Conservation (phyloP, 2,113 vertebrate genomes). For the Rhinolophus sinicus region DNA sequence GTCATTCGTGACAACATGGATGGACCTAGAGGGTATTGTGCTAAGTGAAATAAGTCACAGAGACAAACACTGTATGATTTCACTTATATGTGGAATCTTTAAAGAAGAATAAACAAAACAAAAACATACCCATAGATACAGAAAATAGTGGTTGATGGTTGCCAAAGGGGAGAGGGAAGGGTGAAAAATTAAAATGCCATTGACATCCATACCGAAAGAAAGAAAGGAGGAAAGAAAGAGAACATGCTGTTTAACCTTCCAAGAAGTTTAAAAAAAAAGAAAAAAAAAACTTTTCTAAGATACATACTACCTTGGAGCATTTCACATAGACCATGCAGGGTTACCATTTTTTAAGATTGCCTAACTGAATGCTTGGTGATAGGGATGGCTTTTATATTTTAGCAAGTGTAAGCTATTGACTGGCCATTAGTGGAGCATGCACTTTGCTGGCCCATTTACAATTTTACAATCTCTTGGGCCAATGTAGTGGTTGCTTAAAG, state of each 20-base stretch:
- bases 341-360: background rate
- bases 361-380: background rate
- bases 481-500: background rate
- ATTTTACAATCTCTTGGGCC: background rate
- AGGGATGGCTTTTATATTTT: background rate
- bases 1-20: background rate
- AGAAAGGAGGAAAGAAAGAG: background rate
- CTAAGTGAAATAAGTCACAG: background rate
- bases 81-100: background rate
- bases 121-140: background rate
- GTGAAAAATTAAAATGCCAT: background rate
- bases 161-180: background rate
- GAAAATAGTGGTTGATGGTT: background rate
- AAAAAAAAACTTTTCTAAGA: background rate
- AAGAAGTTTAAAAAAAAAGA: background rate
- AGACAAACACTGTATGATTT: background rate
- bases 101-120: background rate
- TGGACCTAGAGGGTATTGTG: background rate
- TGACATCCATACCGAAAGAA: background rate
- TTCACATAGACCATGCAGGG: background rate
- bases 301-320: background rate
- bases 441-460: background rate
- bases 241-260: background rate
- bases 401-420: background rate
- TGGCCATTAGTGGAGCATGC: background rate